phyloP scores from a whole-genome alignment of 2,113 vertebrate species.

The Ranitomeya variabilis region DNA sequence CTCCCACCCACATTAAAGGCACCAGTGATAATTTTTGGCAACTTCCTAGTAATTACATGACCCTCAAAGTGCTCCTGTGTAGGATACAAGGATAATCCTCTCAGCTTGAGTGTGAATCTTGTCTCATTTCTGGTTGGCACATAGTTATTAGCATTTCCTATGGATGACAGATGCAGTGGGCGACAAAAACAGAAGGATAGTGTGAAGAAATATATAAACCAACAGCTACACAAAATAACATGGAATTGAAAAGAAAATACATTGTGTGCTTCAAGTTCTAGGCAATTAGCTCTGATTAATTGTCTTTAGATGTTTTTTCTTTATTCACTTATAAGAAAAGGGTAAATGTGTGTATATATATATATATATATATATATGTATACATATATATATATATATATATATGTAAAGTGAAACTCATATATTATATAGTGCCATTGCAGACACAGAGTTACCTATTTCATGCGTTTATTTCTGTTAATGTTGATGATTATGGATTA shows the following conservation, averaged over 20 bases:
- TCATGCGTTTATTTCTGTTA: no score
- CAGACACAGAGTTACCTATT: no score
- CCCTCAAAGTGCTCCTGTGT: constrained; percentile 63
- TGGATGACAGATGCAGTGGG: constrained; percentile 61
- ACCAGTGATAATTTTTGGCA: constrained; percentile 64
- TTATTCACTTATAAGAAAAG: neutral
- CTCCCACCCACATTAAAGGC: constrained; percentile 59
- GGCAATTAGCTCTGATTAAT: constrained; percentile 9
- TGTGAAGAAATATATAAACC: constrained; percentile 54
- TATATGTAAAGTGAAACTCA: no score
- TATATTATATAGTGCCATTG: no score
- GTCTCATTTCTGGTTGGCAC: constrained; percentile 62
- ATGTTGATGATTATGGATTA: no score
- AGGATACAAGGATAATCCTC: constrained; percentile 62
- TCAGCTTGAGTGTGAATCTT: constrained; percentile 60
- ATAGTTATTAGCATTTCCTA: constrained; percentile 64
- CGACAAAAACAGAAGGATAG: constrained; percentile 59
- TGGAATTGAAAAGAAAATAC: constrained; percentile 40
- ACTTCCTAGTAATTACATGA: constrained; percentile 64
- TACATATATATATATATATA: no score
- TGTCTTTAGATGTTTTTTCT: neutral
- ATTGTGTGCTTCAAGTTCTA: constrained; percentile 23
- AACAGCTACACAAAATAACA: constrained; percentile 37
- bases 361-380: no score
- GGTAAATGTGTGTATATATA: neutral